Percentiles rank a stretch among this genome's conserved stretches.
phyloP scores from a whole-genome alignment of 2,797 vertebrate species.

The Gambelia wislizenii region DNA sequence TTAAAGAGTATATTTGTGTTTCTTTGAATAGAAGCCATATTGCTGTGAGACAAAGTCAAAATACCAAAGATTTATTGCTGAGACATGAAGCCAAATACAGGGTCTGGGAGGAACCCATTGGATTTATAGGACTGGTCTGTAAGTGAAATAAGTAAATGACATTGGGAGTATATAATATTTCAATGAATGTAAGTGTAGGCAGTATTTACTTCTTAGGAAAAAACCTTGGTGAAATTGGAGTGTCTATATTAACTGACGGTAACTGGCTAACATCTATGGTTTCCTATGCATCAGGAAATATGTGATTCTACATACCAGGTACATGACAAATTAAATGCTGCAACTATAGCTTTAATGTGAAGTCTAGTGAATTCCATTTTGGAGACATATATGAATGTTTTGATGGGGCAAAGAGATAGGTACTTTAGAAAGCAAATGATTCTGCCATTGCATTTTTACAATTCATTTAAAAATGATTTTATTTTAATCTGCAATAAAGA shows the following conservation, averaged over 20 bases:
- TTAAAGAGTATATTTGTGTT: background rate
- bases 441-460: slow-evolving; percentile 43
- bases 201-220: slow-evolving; percentile 41
- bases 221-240: slow-evolving; percentile 38
- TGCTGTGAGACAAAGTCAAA: background rate
- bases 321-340: slow-evolving; percentile 35
- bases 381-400: slow-evolving; percentile 8
- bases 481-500: slow-evolving; percentile 33
- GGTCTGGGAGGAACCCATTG: too few relatives aligned
- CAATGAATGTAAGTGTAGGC: background rate
- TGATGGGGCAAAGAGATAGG: slow-evolving; percentile 45
- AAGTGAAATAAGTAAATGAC: background rate
- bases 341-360: slow-evolving; percentile 26
- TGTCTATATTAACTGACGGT: background rate
- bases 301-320: slow-evolving; percentile 53
- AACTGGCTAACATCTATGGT: slow-evolving; percentile 42
- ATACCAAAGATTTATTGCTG: background rate
- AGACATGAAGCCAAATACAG: too few relatives aligned
- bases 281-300: slow-evolving; percentile 46
- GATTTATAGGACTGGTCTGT: too few relatives aligned
- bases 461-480: slow-evolving; percentile 39
- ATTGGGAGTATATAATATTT: background rate
- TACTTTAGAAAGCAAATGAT: slow-evolving; percentile 48
- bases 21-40: background rate
- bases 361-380: slow-evolving; percentile 47